phyloP scores from a whole-genome alignment of 2,113 vertebrate species.

The Carollia perspicillata region DNA sequence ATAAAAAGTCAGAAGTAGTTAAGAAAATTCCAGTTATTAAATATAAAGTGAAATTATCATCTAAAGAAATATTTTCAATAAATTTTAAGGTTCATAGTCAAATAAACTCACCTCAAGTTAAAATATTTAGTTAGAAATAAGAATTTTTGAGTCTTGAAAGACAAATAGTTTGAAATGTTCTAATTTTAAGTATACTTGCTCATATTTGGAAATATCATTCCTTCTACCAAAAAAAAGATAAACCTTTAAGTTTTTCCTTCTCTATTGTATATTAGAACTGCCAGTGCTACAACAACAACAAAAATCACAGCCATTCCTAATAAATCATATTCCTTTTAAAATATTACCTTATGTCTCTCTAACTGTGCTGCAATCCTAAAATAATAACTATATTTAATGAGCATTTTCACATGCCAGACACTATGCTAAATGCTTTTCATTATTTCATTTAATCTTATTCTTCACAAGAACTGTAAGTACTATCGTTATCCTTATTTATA shows the following conservation, averaged over 20 bases:
- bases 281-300: not conserved
- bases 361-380: not conserved
- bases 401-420: not conserved
- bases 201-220: not conserved
- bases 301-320: not conserved
- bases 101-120: not conserved
- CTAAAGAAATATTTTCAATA: not conserved
- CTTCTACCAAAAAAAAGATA: not conserved
- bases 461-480: not conserved
- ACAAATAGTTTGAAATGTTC: not conserved
- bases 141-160: not conserved
- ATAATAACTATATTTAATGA: not conserved
- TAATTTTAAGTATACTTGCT: not conserved
- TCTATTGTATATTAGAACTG: not conserved
- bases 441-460: not conserved
- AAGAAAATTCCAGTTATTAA: not conserved
- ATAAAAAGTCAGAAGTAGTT: not conserved
- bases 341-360: not conserved
- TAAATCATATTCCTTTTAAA: not conserved
- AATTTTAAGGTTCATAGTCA: not conserved
- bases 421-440: not conserved
- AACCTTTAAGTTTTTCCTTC: not conserved
- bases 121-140: slow-evolving; percentile 21
- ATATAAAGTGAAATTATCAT: not conserved
- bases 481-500: not conserved